Evolutionary conservation across 1,140 invertebrate genomes (phyloP).

Genomic region (Ostrea edulis): DNA sequence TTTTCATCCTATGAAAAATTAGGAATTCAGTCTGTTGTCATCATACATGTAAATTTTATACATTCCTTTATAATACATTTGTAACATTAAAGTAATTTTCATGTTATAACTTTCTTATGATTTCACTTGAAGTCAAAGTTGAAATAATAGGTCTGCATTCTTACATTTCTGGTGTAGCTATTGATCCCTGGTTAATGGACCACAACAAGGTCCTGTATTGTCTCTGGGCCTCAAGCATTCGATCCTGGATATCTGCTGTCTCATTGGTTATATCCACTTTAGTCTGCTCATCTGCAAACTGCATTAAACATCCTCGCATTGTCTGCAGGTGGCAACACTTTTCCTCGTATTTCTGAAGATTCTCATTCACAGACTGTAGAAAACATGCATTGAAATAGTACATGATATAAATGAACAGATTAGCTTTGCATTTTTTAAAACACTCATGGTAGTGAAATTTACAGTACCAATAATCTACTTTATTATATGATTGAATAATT

Average conservation of each 20-base stretch:
- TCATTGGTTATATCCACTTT: conserved; percentile 47
- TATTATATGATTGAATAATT: too few species aligned
- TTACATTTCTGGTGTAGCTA: conserved; percentile 28
- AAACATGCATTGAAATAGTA: not conserved
- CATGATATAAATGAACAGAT: not conserved
- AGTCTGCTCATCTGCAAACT: conserved; percentile 43
- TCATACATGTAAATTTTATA: not conserved
- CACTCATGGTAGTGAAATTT: too few species aligned
- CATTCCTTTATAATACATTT: not conserved
- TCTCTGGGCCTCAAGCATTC: conserved; percentile 49
- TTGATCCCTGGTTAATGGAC: conserved; percentile 47
- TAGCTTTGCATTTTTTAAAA: not conserved
- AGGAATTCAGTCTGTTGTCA: not conserved
- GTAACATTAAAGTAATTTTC: not conserved
- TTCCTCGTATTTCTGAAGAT: conserved; percentile 48
- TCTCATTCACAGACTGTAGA: conserved; percentile 47
- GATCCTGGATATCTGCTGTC: conserved; percentile 52
- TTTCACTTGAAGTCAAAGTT: not conserved
- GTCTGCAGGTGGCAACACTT: conserved; percentile 46
- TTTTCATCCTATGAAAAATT: not conserved
- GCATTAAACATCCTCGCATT: conserved; percentile 48
- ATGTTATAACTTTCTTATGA: too few species aligned
- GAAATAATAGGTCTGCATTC: not conserved
- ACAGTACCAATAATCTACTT: too few species aligned
- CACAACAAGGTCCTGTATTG: conserved; percentile 52